phyloP scores from a whole-genome alignment of 1,140 invertebrate genomes.

The Drosophila truncata region DNA sequence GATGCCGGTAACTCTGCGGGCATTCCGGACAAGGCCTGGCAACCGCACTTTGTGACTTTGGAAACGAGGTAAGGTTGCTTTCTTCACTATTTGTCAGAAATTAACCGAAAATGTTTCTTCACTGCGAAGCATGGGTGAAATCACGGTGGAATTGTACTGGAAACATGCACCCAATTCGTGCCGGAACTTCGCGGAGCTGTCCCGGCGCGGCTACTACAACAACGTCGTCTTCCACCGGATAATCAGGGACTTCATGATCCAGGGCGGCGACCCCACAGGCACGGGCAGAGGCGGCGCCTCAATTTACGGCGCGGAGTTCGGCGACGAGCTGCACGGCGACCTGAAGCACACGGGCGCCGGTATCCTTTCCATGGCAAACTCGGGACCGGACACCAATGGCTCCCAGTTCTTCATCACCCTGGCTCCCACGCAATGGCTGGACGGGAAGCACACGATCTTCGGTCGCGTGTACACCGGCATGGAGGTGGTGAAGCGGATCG shows the following conservation, averaged over 20 bases:
- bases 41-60: conserved; percentile 92
- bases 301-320: conserved; percentile 98
- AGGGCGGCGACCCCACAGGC: conserved; percentile 96
- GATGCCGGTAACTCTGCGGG: conserved; percentile 80
- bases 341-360: conserved; percentile 96
- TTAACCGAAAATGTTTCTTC: background rate
- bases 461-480: conserved; percentile 95
- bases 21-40: conserved; percentile 94
- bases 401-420: conserved; percentile 99
- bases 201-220: conserved; percentile 97
- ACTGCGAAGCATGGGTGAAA: conserved; percentile 94
- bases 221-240: conserved; percentile 98
- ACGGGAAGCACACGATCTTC: conserved; percentile 99
- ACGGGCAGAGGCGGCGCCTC: conserved; percentile 98
- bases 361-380: conserved; percentile 92
- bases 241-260: conserved; percentile 99
- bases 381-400: conserved; percentile 98
- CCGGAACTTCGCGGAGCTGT: conserved; percentile 97
- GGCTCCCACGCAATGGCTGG: conserved; percentile 98
- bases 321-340: conserved; percentile 97
- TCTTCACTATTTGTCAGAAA: background rate
- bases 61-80: conserved; percentile 90
- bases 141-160: conserved; percentile 98
- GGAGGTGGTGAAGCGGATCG: conserved; percentile 95
- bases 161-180: conserved; percentile 98